phyloP scores from a whole-genome alignment of 1,140 invertebrate species.

The Rhizoglyphus robini region DNA sequence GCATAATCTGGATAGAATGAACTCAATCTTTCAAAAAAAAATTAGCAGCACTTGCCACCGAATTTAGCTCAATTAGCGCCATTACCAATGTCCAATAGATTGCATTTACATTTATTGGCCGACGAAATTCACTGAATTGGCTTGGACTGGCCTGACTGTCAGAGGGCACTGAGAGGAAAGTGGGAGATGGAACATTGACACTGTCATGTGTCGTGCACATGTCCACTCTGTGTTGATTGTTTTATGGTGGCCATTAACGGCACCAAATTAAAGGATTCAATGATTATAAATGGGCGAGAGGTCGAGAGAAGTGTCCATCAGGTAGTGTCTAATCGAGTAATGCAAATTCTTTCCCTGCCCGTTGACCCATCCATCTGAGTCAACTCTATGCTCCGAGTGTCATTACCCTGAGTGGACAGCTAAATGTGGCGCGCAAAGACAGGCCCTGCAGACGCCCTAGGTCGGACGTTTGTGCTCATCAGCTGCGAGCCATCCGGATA shows the following conservation, averaged over 20 bases:
- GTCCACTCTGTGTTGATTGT: neutral
- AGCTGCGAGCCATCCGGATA: neutral
- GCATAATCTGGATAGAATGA: too few species aligned
- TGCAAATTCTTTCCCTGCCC: too few species aligned
- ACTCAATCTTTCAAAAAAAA: too few species aligned
- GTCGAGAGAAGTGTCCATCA: neutral
- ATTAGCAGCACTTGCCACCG: too few species aligned
- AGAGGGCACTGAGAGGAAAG: too few species aligned
- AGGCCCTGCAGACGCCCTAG: neutral
- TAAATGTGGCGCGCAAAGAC: neutral
- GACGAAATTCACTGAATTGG: too few species aligned
- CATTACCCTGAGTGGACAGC: neutral
- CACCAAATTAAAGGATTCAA: neutral
- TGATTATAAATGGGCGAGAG: neutral
- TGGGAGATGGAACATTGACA: too few species aligned
- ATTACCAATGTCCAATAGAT: too few species aligned
- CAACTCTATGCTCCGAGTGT: neutral
- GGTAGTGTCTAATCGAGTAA: neutral
- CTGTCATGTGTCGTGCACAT: slow-evolving; percentile 9
- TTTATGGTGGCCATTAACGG: neutral
- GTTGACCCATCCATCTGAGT: too few species aligned
- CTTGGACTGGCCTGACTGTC: too few species aligned
- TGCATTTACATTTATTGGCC: too few species aligned
- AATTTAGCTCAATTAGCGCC: too few species aligned
- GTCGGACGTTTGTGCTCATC: neutral